Base-by-base conservation (phyloP, 2,113 vertebrate species). In the Xyliphius kryptos region DNA sequence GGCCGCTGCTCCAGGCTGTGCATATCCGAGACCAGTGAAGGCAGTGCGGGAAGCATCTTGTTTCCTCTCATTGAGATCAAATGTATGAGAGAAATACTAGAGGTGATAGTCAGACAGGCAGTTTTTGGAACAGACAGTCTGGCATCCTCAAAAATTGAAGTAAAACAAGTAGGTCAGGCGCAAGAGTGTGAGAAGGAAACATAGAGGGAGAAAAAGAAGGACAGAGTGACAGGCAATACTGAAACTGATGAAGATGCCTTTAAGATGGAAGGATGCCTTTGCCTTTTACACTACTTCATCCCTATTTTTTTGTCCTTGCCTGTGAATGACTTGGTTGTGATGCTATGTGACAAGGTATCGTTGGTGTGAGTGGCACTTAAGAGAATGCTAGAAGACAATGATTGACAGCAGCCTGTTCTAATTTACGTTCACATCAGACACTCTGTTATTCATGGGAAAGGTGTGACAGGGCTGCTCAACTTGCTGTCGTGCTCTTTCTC, bases 141-240 rank as follows among this genome's bases (percentile, higher is more conserved):
- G 21, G 60, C 41, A 56, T 59, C 57, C 55, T 61, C 19, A 50
- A 60, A 63, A 67, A 64, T 36, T 63, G 10, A 46, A 74, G 38
- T 65, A 47, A 71, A 68, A 65, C 61, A 75, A 71, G 61, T 75
- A 71, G 73, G 69, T 71, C 49, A 66, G 38, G 59, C 22, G 26
- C 16, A 44, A 64, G 14, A 38, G 19, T 56, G 48, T 53, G 14
- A 40, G 16, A n/a, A 36, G 22, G 17, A 56, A 3, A 72, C 46
- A 60, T 36, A 61, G 36, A 8, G 56, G 70, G 65, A 71, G 19
- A 51, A 55, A 69, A 55, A 70, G 77, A 78, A 32, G 47, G 19
- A 56, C 43, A 55, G 36, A 49, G 15, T 26, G 51, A 54, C 50
- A 50, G 46, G 61, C 60, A 66, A 64, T 41, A 9, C n/a, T 32